Conservation (phyloP, 2,888 invertebrate genomes). For the Papilio gigon region DNA sequence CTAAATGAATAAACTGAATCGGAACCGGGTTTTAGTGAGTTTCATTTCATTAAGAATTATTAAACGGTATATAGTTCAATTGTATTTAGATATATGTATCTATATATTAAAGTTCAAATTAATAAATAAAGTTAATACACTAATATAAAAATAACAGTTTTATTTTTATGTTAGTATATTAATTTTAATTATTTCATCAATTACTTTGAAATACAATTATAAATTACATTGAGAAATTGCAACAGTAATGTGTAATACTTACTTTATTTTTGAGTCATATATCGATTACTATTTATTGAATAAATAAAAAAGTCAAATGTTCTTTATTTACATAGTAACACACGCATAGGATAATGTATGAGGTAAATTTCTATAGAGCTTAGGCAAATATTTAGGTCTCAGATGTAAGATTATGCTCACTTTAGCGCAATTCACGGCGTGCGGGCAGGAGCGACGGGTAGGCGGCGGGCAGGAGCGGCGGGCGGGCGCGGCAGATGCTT, state of each 20-base stretch:
- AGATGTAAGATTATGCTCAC: constrained; percentile 32
- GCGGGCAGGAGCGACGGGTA: constrained; percentile 7
- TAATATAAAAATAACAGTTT: no score
- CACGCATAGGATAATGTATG: background rate
- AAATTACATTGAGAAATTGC: background rate
- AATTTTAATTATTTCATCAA: background rate
- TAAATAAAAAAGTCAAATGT: background rate
- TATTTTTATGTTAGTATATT: background rate
- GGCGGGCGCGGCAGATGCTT: constrained; percentile 28
- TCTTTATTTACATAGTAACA: background rate
- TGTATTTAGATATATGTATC: background rate
- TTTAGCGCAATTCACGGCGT: constrained; percentile 33
- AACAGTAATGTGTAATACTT: background rate
- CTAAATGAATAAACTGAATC: constrained; percentile 1
- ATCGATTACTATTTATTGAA: background rate
- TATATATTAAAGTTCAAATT: background rate
- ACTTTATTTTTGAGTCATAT: background rate
- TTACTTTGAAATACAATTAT: background rate
- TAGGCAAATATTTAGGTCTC: constrained; percentile 17
- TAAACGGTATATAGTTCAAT: background rate
- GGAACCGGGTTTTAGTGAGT: background rate
- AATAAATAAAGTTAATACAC: no score
- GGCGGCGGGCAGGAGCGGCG: background rate
- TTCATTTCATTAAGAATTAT: background rate
- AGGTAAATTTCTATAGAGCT: background rate